phyloP scores from a whole-genome alignment of 2,888 invertebrate genomes.

The Seira ritae region DNA sequence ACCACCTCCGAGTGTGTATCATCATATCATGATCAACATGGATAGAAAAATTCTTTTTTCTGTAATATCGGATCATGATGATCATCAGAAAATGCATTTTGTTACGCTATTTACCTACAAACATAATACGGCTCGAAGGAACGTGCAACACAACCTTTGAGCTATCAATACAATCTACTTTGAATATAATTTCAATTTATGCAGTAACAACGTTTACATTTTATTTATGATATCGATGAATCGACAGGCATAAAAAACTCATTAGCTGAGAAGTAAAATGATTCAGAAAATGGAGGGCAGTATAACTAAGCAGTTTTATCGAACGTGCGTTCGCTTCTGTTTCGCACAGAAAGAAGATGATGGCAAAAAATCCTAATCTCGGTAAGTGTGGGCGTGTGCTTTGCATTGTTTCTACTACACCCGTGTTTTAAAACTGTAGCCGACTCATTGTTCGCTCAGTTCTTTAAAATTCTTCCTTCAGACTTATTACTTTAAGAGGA shows the following conservation, averaged over 20 bases:
- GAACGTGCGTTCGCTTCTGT: neutral
- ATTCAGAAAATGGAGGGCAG: neutral
- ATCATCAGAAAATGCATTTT: neutral
- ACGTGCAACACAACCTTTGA: neutral
- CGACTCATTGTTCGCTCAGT: too few relatives aligned
- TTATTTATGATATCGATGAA: neutral
- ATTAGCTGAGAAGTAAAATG: neutral
- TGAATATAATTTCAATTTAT: neutral
- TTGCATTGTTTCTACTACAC: neutral
- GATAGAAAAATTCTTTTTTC: conserved; percentile 1
- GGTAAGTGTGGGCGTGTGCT: neutral
- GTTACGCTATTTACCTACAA: neutral
- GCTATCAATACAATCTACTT: neutral
- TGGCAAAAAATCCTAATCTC: too few relatives aligned
- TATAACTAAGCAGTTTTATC: neutral
- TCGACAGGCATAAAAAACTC: conserved; percentile 9
- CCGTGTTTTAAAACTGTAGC: too few relatives aligned
- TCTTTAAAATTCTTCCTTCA: too few relatives aligned
- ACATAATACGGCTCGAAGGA: too few relatives aligned
- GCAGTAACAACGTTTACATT: neutral
- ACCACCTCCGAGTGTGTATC: neutral
- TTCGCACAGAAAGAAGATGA: neutral
- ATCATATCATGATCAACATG: too few relatives aligned
- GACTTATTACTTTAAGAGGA: too few relatives aligned
- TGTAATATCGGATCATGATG: neutral